Percentiles rank a stretch among this genome's conserved stretches.
Conservation (phyloP, 2,888 invertebrate genomes). For the Pyrrhosoma nymphula region DNA sequence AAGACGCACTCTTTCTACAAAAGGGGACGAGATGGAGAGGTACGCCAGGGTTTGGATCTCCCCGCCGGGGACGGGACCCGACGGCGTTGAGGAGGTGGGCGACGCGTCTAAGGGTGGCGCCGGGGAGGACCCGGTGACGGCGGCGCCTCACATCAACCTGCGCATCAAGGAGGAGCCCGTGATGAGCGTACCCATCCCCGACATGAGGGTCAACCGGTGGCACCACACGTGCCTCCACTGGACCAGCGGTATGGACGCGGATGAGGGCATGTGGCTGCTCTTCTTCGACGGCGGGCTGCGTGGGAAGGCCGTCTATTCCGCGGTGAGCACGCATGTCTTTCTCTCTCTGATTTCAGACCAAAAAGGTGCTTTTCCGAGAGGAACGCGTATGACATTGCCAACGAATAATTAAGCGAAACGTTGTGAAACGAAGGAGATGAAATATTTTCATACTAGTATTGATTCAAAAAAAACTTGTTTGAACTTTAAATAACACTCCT, state of each 20-base stretch:
- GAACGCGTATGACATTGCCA: too few relatives aligned
- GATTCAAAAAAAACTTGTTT: too few relatives aligned
- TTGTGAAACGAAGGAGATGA: too few relatives aligned
- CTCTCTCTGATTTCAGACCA: too few relatives aligned
- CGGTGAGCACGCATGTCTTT: background rate
- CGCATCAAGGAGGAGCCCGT: constrained; percentile 79
- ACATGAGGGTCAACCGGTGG: constrained; percentile 79
- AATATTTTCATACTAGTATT: too few relatives aligned
- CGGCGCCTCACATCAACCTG: constrained; percentile 75
- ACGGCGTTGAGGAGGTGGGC: constrained; percentile 80
- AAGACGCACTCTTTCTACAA: background rate
- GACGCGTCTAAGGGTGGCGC: constrained; percentile 80
- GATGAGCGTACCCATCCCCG: constrained; percentile 69
- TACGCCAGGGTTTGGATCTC: constrained; percentile 41
- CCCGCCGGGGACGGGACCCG: constrained; percentile 77
- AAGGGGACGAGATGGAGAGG: constrained; percentile 54
- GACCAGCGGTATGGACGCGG: constrained; percentile 77
- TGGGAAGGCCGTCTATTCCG: constrained; percentile 38
- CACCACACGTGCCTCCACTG: constrained; percentile 85
- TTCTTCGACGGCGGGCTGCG: constrained; percentile 63
- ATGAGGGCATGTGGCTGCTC: constrained; percentile 55
- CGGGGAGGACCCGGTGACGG: constrained; percentile 81
- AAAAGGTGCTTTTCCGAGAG: too few relatives aligned
- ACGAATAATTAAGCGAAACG: too few relatives aligned
- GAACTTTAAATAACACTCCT: too few relatives aligned